Percentiles rank a stretch among this genome's conserved stretches.
These are phyloP conservation scores for Halcyon badia DNA, from an alignment of 2,797 vertebrate genomes.

Conservation along the genomic window DNA sequence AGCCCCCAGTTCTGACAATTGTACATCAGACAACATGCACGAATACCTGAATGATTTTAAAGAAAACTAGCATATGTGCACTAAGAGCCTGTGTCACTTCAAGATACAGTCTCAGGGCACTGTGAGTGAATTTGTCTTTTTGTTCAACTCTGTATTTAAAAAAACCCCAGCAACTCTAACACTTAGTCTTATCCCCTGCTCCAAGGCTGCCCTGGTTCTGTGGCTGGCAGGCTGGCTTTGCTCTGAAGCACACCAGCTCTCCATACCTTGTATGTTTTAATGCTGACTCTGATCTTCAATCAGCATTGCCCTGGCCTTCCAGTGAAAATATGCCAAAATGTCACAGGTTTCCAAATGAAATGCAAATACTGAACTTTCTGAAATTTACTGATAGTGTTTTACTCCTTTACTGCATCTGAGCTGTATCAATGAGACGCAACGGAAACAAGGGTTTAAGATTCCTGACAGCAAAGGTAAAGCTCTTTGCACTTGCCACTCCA, in stretches of 20 bases:
- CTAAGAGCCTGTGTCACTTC: not conserved
- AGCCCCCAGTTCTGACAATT: not conserved
- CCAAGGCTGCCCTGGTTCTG: not conserved
- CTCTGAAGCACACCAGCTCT: not conserved
- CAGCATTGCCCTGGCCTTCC: constrained; percentile 53
- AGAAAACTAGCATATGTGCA: not conserved
- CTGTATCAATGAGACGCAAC: not conserved
- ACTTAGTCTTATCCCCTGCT: not conserved
- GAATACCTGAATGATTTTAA: not conserved
- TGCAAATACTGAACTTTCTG: constrained; percentile 72
- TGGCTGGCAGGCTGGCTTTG: not conserved
- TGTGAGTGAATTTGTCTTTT: not conserved
- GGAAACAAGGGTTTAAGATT: constrained; percentile 46
- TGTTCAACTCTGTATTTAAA: not conserved
- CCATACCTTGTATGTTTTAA: constrained; percentile 30
- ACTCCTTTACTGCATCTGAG: constrained; percentile 35
- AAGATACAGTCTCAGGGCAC: not conserved
- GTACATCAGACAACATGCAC: not conserved
- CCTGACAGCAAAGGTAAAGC: constrained; percentile 4
- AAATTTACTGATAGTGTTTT: constrained; percentile 66
- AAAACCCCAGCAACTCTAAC: not conserved
- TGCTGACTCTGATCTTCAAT: constrained; percentile 50
- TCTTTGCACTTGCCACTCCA: constrained; percentile 19
- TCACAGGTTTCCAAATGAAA: constrained; percentile 72
- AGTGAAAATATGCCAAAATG: constrained; percentile 62